Conservation (phyloP, 2,797 vertebrate species). For the Pempheris klunzingeri region DNA sequence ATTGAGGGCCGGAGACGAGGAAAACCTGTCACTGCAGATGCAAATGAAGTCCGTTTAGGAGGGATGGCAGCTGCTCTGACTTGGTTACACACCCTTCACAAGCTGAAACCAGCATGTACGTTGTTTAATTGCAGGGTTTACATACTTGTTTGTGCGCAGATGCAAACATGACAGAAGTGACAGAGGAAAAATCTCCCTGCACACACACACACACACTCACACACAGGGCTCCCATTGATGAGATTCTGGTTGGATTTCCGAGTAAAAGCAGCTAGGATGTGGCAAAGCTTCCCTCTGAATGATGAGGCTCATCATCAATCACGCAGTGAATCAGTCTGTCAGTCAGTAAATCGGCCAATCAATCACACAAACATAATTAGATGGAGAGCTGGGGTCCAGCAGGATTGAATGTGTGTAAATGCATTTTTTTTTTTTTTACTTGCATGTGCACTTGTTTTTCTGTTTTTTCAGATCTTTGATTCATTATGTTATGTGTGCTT, state of each 20-base stretch:
- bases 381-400: slow-evolving; percentile 27
- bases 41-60: not conserved
- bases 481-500: not conserved
- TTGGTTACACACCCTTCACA: not conserved
- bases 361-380: slow-evolving; percentile 27
- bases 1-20: slow-evolving; percentile 2
- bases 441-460: not conserved
- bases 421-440: not conserved
- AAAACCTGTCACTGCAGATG: slow-evolving; percentile 18
- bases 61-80: not conserved
- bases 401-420: not conserved
- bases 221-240: not conserved
- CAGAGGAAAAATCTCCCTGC: slow-evolving; percentile 9
- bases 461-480: not conserved
- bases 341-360: slow-evolving; percentile 29
- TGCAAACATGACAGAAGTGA: not conserved
- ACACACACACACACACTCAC: not conserved
- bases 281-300: slow-evolving; percentile 19
- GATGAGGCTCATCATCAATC: slow-evolving; percentile 43
- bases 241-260: not conserved
- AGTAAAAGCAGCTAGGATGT: not conserved
- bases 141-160: not conserved
- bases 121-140: slow-evolving; percentile 1
- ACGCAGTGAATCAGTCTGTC: slow-evolving; percentile 4
- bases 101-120: not conserved